phyloP scores from a whole-genome alignment of 2,888 invertebrate species.

The Ophioninae sp. region DNA sequence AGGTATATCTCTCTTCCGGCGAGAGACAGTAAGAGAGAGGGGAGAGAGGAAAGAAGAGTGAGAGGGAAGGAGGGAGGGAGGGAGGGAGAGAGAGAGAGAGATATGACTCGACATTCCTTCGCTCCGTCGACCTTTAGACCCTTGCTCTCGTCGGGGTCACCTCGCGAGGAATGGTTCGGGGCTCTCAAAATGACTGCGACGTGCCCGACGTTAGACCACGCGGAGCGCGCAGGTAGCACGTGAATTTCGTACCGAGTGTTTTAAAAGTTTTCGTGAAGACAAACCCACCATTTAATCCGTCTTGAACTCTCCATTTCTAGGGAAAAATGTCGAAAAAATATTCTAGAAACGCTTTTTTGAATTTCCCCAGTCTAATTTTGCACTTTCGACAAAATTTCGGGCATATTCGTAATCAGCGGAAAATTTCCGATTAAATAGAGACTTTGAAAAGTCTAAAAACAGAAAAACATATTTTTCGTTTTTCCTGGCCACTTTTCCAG shows the following conservation, averaged over 20 bases:
- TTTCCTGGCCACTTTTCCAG: too few species aligned
- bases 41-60: conserved; percentile 46
- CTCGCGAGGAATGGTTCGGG: conserved; percentile 59
- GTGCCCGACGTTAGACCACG: conserved; percentile 33
- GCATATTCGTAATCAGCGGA: too few species aligned
- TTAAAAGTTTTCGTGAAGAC: conserved; percentile 36
- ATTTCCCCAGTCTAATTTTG: too few species aligned
- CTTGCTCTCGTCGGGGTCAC: conserved; percentile 70
- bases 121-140: conserved; percentile 75
- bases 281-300: too few species aligned
- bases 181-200: conserved; percentile 55
- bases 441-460: too few species aligned
- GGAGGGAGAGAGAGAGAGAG: conserved; percentile 71
- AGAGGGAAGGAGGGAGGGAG: conserved; percentile 65
- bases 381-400: too few species aligned
- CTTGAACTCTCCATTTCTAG: too few species aligned
- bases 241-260: conserved; percentile 49
- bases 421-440: too few species aligned
- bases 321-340: too few species aligned
- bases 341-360: too few species aligned
- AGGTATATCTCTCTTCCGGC: conserved; percentile 62
- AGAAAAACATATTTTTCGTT: too few species aligned
- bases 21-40: conserved; percentile 65
- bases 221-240: conserved; percentile 56
- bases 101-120: conserved; percentile 75